A percentile compares a stretch with the other conserved stretches of the same genome.
phyloP scores from a whole-genome alignment of 2,888 invertebrate species.

The Lagria hirta region DNA sequence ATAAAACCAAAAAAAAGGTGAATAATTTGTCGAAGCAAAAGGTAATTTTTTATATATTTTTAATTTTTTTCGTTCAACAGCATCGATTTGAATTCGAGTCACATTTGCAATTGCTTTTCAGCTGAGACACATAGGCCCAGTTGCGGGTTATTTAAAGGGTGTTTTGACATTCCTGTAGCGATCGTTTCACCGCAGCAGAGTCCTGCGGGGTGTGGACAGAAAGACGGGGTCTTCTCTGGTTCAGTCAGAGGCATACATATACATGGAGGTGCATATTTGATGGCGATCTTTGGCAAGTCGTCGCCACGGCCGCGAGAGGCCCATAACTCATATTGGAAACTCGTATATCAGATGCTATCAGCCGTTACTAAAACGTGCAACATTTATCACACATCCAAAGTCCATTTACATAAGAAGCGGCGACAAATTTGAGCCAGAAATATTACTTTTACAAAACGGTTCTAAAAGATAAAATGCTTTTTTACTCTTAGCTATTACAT shows the following conservation, averaged over 20 bases:
- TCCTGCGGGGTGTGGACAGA: constrained; percentile 25
- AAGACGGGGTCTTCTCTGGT: constrained; percentile 20
- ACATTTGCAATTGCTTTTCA: constrained; percentile 11
- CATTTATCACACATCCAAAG: constrained; percentile 38
- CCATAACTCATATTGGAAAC: constrained; percentile 54
- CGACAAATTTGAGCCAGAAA: constrained; percentile 12
- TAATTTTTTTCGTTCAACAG: constrained; percentile 12
- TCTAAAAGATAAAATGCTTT: too few species aligned
- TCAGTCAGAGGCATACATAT: constrained; percentile 33
- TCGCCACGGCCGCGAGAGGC: constrained; percentile 51
- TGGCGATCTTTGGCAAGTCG: constrained; percentile 53
- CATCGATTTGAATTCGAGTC: constrained; percentile 16
- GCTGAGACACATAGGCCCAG: constrained; percentile 14
- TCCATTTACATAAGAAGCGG: constrained; percentile 18
- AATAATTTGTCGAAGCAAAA: too few species aligned
- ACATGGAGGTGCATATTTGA: constrained; percentile 52
- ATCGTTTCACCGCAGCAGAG: constrained; percentile 29
- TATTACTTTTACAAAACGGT: too few species aligned
- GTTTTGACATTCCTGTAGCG: constrained; percentile 28
- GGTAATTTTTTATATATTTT: too few species aligned
- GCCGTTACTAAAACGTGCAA: constrained; percentile 40
- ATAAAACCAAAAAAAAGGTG: too few species aligned
- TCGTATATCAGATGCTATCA: constrained; percentile 52
- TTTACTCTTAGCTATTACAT: too few species aligned
- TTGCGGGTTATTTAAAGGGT: constrained; percentile 25